Base-by-base conservation (phyloP, 2,888 invertebrate genomes). In the Nomada fabriciana region DNA sequence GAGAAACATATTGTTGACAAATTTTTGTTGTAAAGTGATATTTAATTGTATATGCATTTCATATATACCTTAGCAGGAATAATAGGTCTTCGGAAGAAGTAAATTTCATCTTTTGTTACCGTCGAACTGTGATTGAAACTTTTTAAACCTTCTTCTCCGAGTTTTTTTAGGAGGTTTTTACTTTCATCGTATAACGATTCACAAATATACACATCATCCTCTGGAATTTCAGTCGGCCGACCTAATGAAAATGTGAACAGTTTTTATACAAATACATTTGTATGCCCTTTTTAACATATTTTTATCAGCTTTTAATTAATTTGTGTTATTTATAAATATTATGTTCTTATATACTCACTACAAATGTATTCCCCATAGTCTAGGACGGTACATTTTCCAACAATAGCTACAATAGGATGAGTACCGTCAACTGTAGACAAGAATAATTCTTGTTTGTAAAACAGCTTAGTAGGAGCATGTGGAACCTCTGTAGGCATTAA, bases 381-480 rank as follows among this genome's bases (percentile, higher is more conserved):
- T 74, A 99, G 94, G 10, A 99, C 98, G 0, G 97, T 95, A 94
- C 99, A 99, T 87, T 97, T 97, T 18, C 98, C 98, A 83, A 98
- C 97, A 85, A 99, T 97, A 87, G 97, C 98, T 89, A 98, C 97
- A 47, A 99, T 95, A 4, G 98, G 98, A 93, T 98, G 98, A 0
- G 98, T 97, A 91, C 98, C 98, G 92, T 98, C 98, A 84, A 98
- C 96, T 0, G 98, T 97, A 47, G 98, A 98, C 52, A 98, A 95
- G 90, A 99, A 96, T 80, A 99, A 96, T 94, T 99, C 99, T 94
- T 98, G 98, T 89, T 98, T 97, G 95, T 98, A 99, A 94, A 98
- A 99, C 67, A 97, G 95, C 94, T 96, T 96, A 75, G 95, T 96
- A 13, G 97, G 96, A 5, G 97, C 95, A 90, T 97, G 97, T 15